phyloP scores from a whole-genome alignment of 2,797 vertebrate species.

The Kryptolebias ocellatus region DNA sequence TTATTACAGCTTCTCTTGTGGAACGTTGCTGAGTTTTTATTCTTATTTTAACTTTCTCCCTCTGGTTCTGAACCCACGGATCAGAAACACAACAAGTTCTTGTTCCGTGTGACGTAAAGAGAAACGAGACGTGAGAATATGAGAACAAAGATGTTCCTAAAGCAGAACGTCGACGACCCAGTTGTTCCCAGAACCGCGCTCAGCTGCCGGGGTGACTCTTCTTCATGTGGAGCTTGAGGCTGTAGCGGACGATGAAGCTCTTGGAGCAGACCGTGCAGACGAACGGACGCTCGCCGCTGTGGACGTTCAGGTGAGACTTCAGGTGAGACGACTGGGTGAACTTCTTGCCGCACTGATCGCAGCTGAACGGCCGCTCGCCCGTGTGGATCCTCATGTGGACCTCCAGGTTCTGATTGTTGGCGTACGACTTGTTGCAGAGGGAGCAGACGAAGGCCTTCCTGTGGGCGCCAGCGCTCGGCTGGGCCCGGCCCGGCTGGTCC shows the following conservation, averaged over 20 bases:
- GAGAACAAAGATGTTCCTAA: too few species aligned
- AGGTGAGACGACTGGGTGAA: conserved; percentile 78
- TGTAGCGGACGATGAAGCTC: conserved; percentile 72
- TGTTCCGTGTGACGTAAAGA: too few species aligned
- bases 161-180: background rate
- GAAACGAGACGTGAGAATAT: too few species aligned
- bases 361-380: conserved; percentile 73
- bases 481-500: conserved; percentile 31
- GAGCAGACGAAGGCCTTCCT: conserved; percentile 59
- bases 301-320: conserved; percentile 73
- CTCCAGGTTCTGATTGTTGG: conserved; percentile 72
- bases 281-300: conserved; percentile 63
- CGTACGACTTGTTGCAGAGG: conserved; percentile 66
- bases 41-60: too few species aligned
- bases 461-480: background rate
- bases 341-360: conserved; percentile 73
- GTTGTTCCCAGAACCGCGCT: background rate
- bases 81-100: too few species aligned
- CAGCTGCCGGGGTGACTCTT: conserved; percentile 52
- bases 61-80: too few species aligned
- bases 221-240: conserved; percentile 73
- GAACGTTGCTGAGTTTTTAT: too few species aligned
- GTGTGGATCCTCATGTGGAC: conserved; percentile 79
- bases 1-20: too few species aligned
- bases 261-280: conserved; percentile 61